Percentiles rank a stretch among this genome's conserved stretches.
Conservation (phyloP, 2,888 invertebrate genomes). For the Scrobipalpa costella region DNA sequence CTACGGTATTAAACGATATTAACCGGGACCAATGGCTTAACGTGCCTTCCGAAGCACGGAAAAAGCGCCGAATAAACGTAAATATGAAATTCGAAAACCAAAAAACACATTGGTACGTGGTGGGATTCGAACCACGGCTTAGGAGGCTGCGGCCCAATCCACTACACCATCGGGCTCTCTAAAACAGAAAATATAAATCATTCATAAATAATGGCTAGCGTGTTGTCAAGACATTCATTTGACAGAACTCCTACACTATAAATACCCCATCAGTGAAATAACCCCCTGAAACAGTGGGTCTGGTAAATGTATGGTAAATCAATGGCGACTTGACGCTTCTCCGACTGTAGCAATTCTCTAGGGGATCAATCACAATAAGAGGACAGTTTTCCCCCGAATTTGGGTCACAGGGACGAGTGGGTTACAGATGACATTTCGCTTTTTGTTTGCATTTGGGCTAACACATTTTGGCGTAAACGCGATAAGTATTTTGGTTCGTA, state of each 20-base stretch:
- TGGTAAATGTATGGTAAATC: constrained; percentile 2
- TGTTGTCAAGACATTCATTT: neutral
- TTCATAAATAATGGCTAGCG: too few relatives aligned
- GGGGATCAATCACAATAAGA: constrained; percentile 19
- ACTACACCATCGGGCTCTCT: too few relatives aligned
- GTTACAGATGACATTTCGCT: neutral
- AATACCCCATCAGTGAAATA: neutral
- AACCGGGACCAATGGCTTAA: too few relatives aligned
- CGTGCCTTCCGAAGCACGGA: too few relatives aligned
- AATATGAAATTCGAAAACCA: too few relatives aligned
- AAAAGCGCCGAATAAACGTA: too few relatives aligned
- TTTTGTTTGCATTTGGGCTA: neutral
- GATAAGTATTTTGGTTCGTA: neutral
- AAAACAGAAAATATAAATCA: too few relatives aligned
- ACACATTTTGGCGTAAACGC: neutral
- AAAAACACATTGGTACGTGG: too few relatives aligned
- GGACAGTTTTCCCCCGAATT: constrained; percentile 11
- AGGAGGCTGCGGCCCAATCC: too few relatives aligned
- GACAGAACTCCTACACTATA: neutral
- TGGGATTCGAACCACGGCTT: too few relatives aligned
- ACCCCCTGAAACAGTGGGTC: neutral
- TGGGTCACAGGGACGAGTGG: constrained; percentile 1
- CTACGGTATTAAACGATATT: too few relatives aligned
- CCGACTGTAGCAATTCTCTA: constrained; percentile 6
- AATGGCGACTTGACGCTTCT: neutral